Conservation (phyloP, 2,888 invertebrate species). For the Stegana nigrithorax region DNA sequence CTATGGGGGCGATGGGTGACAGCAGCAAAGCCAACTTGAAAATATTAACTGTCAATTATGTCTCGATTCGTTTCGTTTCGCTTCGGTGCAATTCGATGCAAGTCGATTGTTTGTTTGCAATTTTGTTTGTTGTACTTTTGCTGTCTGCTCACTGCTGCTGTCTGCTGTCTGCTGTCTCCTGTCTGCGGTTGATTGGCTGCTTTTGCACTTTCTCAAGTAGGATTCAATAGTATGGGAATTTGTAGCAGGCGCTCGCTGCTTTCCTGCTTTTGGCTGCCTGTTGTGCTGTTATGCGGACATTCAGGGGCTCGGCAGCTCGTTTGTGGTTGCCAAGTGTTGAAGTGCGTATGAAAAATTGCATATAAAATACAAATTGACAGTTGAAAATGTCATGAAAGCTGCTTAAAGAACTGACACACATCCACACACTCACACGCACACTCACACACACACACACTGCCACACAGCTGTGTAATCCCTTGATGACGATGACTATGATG, state of each 20-base stretch:
- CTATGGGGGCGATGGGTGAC: background rate
- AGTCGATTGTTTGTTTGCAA: too few species aligned
- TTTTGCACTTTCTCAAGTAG: background rate
- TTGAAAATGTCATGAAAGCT: conserved; percentile 15
- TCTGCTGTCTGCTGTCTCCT: background rate
- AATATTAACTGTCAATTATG: conserved; percentile 10
- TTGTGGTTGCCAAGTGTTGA: background rate
- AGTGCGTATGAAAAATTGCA: conserved; percentile 28
- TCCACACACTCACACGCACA: background rate
- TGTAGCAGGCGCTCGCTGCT: too few species aligned
- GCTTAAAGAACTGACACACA: background rate
- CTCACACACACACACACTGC: background rate
- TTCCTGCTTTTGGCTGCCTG: too few species aligned
- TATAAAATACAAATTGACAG: conserved; percentile 32
- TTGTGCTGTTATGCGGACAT: too few species aligned
- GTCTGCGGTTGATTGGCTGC: background rate
- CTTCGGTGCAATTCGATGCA: background rate
- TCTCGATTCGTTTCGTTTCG: background rate
- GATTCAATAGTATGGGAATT: too few species aligned
- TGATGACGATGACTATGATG: too few species aligned
- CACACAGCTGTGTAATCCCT: background rate
- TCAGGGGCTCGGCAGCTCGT: too few species aligned
- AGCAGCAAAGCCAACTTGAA: background rate
- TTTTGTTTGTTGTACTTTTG: background rate
- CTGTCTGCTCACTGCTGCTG: background rate